Percentiles rank a stretch among this genome's conserved stretches.
Conservation (phyloP, 2,113 vertebrate species). For the Lepidothrix coronata region DNA sequence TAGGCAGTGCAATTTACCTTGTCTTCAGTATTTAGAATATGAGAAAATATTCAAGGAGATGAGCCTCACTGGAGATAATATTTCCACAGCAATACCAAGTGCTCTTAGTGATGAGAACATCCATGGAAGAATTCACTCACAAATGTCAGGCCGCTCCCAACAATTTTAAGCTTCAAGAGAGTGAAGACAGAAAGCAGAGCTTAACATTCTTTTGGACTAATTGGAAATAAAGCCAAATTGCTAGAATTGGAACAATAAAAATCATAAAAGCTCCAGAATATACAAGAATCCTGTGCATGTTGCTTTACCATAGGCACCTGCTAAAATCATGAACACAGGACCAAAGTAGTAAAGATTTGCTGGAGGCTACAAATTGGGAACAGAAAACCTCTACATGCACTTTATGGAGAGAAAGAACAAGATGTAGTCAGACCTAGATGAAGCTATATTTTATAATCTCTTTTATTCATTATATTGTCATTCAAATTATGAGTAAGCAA, state of each 20-base stretch:
- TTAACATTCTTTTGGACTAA: background rate
- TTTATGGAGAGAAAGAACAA: background rate
- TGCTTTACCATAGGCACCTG: background rate
- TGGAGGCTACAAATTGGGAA: background rate
- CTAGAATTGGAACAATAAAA: background rate
- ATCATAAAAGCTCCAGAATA: background rate
- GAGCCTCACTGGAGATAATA: background rate
- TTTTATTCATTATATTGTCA: background rate
- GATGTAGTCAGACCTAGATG: background rate
- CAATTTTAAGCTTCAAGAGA: background rate
- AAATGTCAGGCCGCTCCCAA: background rate
- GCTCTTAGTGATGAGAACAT: background rate
- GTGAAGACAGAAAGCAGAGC: background rate
- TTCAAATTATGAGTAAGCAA: background rate
- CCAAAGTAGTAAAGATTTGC: background rate
- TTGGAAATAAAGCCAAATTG: background rate
- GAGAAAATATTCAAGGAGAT: conserved; percentile 13
- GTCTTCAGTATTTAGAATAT: conserved; percentile 1
- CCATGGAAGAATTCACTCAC: background rate
- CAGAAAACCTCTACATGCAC: background rate
- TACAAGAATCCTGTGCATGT: background rate
- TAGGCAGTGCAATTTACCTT: background rate
- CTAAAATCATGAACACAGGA: background rate
- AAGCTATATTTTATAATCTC: background rate
- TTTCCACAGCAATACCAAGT: background rate